Base-by-base conservation (phyloP, 1,140 invertebrate genomes). In the Pseudomyrmex dendroicus region DNA sequence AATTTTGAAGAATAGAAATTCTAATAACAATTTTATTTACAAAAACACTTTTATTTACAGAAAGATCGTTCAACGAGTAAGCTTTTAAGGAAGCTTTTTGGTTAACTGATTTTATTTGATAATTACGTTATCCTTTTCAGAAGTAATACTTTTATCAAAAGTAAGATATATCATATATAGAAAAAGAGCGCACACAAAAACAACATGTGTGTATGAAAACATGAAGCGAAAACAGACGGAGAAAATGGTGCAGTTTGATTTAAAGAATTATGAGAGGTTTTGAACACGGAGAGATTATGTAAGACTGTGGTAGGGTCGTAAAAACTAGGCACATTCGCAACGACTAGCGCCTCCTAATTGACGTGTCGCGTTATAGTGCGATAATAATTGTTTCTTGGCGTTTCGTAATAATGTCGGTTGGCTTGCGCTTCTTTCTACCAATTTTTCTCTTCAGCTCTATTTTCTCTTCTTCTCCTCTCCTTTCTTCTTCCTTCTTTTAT, bases 341-440 rank as follows among this genome's bases (percentile, higher is more conserved):
- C 77, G 66, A 74, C 86, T 87, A 85, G 85, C 86, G 86, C 85
- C 86, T 86, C 67, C 80, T 87, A 87, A 87, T 87, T 86, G 86
- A 82, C 86, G 57, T 87, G 82, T 35, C 85, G 82, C 86, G 73
- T 87, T 87, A 87, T 87, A 56, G 82, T 82, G 63, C 85, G 63
- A 86, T 74, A 84, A 87, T 87, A 87, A 87, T 87, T 87, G 86
- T 87, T 87, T 87, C 84, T 84, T 73, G 85, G 52, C 82, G 86
- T 87, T 87, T 87, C 85, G 85, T 86, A 87, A 87, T 17, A 80
- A 44, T 66, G 62, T 44, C 25, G 61, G 0, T 64, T 64, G 52
- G n/a, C 64, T 72, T 35, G 66, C 76, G 66, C 66, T 70, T 72
- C 48, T 48, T 50, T 56, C 50, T 12, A 8, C 56, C 56, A 52